These are phyloP conservation scores for Lucifuga dentata DNA, from an alignment of 2,113 vertebrate genomes.

Conservation along the genomic window DNA sequence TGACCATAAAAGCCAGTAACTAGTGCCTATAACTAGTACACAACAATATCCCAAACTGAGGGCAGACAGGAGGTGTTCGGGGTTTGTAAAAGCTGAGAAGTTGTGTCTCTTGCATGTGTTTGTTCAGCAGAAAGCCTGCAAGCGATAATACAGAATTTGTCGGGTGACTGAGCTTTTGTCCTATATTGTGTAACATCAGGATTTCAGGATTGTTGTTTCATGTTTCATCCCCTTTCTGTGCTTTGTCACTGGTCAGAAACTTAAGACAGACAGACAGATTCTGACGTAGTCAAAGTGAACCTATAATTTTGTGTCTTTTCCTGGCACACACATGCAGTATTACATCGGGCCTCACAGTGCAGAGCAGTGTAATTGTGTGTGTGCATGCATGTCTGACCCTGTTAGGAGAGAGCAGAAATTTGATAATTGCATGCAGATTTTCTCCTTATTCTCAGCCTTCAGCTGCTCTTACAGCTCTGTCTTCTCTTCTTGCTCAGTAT, in stretches of 20 bases:
- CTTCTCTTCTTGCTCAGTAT: not conserved
- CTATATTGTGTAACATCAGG: slow-evolving; percentile 3
- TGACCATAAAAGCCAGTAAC: too few species aligned
- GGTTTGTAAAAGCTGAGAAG: not conserved
- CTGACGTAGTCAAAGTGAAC: not conserved
- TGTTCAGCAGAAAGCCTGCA: not conserved
- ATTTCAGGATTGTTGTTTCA: not conserved
- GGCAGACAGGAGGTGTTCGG: not conserved
- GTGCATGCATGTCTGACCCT: not conserved
- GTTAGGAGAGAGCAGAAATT: not conserved
- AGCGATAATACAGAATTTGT: not conserved
- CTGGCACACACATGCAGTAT: not conserved
- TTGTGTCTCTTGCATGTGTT: not conserved
- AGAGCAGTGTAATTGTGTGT: slow-evolving; percentile 12
- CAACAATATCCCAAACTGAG: too few species aligned
- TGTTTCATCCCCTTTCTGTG: not conserved
- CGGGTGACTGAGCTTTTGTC: not conserved
- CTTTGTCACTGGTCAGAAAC: too few species aligned
- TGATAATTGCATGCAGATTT: slow-evolving; percentile 14
- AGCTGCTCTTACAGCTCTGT: not conserved
- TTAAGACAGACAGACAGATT: not conserved
- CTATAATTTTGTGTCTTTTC: slow-evolving; percentile 33
- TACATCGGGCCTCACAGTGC: not conserved
- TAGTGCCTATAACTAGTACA: not conserved
- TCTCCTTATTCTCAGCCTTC: not conserved